A percentile compares a stretch with the other conserved stretches of the same genome.
Conservation (phyloP, 2,113 vertebrate genomes). For the Bujurquina vittata region DNA sequence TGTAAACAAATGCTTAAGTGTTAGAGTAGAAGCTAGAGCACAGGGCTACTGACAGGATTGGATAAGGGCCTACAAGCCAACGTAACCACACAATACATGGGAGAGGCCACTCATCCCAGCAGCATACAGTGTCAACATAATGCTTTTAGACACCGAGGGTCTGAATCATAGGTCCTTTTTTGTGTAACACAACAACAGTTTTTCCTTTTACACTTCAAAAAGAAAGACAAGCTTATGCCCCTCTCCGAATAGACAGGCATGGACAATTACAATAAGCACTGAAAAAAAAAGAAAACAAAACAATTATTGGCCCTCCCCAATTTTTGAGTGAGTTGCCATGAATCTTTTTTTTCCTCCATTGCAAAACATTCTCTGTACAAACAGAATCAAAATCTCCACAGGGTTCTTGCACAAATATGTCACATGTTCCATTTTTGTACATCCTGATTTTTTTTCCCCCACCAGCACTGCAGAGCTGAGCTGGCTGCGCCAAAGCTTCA, state of each 20-base stretch:
- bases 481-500: slow-evolving; percentile 24
- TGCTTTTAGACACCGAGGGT: slow-evolving; percentile 49
- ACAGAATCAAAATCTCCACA: slow-evolving; percentile 66
- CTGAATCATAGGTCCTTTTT: slow-evolving; percentile 63
- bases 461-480: slow-evolving; percentile 15
- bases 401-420: slow-evolving; percentile 69
- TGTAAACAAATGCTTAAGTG: slow-evolving; percentile 74
- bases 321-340: slow-evolving; percentile 51
- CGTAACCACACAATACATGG: slow-evolving; percentile 49
- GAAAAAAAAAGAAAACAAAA: slow-evolving; percentile 51
- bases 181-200: slow-evolving; percentile 56
- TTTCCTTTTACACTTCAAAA: slow-evolving; percentile 51
- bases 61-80: slow-evolving; percentile 61
- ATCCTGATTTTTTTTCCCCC: slow-evolving; percentile 19
- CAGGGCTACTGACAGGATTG: slow-evolving; percentile 66
- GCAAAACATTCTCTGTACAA: slow-evolving; percentile 76
- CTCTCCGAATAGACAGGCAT: slow-evolving; percentile 68
- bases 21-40: slow-evolving; percentile 61
- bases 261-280: slow-evolving; percentile 76
- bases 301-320: slow-evolving; percentile 40
- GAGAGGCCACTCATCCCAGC: slow-evolving; percentile 56
- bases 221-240: slow-evolving; percentile 54
- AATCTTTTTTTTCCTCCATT: slow-evolving; percentile 44
- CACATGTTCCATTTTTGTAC: slow-evolving; percentile 44
- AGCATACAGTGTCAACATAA: slow-evolving; percentile 59